Percentiles rank a stretch among this genome's conserved stretches.
Evolutionary conservation across 2,888 invertebrate species (phyloP).

Genomic region (Siphlonurus alternatus): DNA sequence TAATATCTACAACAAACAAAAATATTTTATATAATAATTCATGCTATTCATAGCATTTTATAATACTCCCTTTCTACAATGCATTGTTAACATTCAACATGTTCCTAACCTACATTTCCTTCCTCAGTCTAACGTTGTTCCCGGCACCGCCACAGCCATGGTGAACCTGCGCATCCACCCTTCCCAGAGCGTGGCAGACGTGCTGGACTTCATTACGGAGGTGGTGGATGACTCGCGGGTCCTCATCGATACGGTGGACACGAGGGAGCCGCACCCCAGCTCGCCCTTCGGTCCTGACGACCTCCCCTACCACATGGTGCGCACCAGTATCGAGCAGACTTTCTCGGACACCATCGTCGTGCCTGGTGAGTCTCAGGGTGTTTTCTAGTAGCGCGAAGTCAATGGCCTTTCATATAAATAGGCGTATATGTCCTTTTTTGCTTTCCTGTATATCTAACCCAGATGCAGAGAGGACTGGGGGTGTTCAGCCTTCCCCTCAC

Average conservation of each 20-base stretch:
- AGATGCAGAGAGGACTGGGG: too few relatives aligned
- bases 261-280: constrained; percentile 24
- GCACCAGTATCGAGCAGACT: constrained; percentile 26
- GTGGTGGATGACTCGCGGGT: constrained; percentile 22
- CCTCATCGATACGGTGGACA: constrained; percentile 18
- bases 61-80: too few relatives aligned
- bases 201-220: constrained; percentile 19
- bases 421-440: too few relatives aligned
- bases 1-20: too few relatives aligned
- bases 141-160: constrained; percentile 25
- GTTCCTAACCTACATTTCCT: too few relatives aligned
- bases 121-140: constrained; percentile 31
- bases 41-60: too few relatives aligned
- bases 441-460: too few relatives aligned
- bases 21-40: too few relatives aligned
- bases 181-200: constrained; percentile 26
- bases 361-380: too few relatives aligned
- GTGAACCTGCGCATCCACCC: constrained; percentile 32
- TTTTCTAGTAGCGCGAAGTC: too few relatives aligned
- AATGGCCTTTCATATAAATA: background rate
- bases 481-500: too few relatives aligned
- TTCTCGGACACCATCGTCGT: constrained; percentile 24
- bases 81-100: too few relatives aligned
- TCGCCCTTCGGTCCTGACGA: constrained; percentile 25
- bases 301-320: constrained; percentile 26